phyloP scores from a whole-genome alignment of 2,888 invertebrate species.

The Tipula lateralis region DNA sequence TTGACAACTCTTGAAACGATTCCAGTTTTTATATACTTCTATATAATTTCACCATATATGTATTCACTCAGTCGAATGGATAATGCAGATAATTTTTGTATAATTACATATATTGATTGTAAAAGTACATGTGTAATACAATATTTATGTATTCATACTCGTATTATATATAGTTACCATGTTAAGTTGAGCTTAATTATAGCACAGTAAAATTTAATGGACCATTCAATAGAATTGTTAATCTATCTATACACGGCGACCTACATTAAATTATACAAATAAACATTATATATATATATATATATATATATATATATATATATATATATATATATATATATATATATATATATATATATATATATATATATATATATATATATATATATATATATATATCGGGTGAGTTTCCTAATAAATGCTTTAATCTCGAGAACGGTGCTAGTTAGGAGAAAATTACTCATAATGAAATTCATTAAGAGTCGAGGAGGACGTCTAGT shows the following conservation, averaged over 20 bases:
- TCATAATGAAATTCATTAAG: too few relatives aligned
- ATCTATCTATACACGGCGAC: background rate
- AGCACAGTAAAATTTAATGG: background rate
- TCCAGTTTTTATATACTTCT: background rate
- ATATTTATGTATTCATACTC: background rate
- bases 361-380: too few relatives aligned
- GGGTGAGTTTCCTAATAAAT: too few relatives aligned
- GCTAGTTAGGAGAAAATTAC: too few relatives aligned
- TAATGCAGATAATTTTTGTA: background rate
- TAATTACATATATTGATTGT: background rate
- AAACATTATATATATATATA: background rate
- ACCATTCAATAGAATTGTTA: background rate
- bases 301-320: too few relatives aligned
- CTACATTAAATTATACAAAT: background rate
- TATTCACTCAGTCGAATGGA: background rate
- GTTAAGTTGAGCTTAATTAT: background rate
- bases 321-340: too few relatives aligned
- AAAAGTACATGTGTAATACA: too few relatives aligned
- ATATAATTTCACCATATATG: background rate
- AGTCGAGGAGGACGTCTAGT: too few relatives aligned
- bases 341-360: too few relatives aligned
- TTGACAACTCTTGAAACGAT: background rate
- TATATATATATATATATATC: too few relatives aligned
- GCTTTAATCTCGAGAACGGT: too few relatives aligned
- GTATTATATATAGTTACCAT: background rate